Percentiles rank a stretch among this genome's conserved stretches.
Evolutionary conservation across 2,113 vertebrate species (phyloP).

Genomic region (Potamarius usumacintae): DNA sequence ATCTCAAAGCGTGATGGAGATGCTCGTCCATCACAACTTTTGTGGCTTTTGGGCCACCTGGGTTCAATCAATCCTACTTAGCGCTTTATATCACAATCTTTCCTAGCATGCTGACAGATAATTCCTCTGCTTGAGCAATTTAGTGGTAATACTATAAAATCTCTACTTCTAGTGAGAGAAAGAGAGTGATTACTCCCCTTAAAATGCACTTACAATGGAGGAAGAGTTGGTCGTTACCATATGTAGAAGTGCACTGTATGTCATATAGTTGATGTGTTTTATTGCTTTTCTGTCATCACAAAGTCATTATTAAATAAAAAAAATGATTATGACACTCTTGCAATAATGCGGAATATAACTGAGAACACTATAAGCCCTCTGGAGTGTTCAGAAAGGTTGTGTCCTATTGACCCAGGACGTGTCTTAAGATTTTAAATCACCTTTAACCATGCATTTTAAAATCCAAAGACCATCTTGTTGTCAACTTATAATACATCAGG

Average conservation of each 20-base stretch:
- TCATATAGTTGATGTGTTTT: conserved; percentile 4
- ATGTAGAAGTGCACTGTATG: conserved; percentile 28
- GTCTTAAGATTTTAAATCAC: neutral
- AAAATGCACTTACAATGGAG: conserved; percentile 34
- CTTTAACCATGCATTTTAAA: neutral
- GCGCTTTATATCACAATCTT: conserved; percentile 60
- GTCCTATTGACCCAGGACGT: neutral
- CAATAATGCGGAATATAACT: conserved; percentile 20
- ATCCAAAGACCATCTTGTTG: neutral
- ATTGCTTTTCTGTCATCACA: conserved; percentile 15
- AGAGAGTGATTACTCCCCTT: conserved; percentile 41
- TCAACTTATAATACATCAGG: neutral
- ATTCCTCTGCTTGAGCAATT: conserved; percentile 62
- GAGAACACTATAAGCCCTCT: conserved; percentile 31
- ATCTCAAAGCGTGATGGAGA: neutral
- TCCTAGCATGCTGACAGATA: conserved; percentile 63
- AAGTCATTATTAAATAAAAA: conserved; percentile 48
- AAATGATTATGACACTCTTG: conserved; percentile 40
- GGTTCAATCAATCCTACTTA: conserved; percentile 77
- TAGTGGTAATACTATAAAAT: conserved; percentile 66
- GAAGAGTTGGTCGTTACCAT: conserved; percentile 27
- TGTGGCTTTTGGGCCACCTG: conserved; percentile 69
- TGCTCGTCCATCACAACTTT: conserved; percentile 55
- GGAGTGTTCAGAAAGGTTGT: neutral
- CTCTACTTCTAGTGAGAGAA: conserved; percentile 29